phyloP scores from a whole-genome alignment of 2,113 vertebrate genomes.

The Bufo gargarizans region DNA sequence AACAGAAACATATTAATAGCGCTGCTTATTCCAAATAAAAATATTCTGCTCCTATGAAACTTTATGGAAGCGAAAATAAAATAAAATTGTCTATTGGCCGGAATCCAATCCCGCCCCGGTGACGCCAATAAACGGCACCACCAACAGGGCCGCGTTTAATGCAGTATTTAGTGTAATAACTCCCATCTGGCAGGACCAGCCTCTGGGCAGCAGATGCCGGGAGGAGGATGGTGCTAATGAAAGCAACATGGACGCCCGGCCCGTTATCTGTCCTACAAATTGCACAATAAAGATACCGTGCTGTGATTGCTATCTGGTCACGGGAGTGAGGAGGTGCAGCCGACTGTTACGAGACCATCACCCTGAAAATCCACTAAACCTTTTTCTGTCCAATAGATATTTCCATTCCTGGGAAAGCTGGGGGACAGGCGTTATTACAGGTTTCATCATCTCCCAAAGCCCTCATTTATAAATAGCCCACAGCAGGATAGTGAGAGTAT shows the following conservation, averaged over 20 bases:
- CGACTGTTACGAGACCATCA: background rate
- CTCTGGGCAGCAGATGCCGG: slow-evolving; percentile 1
- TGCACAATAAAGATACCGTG: background rate
- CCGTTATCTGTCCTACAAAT: background rate
- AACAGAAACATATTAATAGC: slow-evolving; percentile 22
- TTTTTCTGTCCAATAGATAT: background rate
- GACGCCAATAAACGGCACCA: slow-evolving; percentile 22
- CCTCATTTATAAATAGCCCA: too few relatives aligned
- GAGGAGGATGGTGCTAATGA: slow-evolving; percentile 36
- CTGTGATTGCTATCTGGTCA: background rate
- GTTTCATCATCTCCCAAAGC: background rate
- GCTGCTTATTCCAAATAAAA: slow-evolving; percentile 27
- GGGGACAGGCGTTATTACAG: background rate
- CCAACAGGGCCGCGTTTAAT: slow-evolving; percentile 25
- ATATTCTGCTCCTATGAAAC: slow-evolving; percentile 25
- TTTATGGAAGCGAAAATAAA: slow-evolving; percentile 38
- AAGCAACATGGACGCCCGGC: slow-evolving; percentile 2
- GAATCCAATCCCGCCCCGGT: background rate
- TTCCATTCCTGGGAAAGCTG: background rate
- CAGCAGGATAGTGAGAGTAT: too few relatives aligned
- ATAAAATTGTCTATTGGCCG: slow-evolving; percentile 30
- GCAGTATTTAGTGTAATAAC: slow-evolving; percentile 27
- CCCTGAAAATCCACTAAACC: background rate
- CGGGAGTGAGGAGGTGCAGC: background rate
- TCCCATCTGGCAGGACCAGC: slow-evolving; percentile 4